Percentiles rank a stretch among this genome's conserved stretches.
Evolutionary conservation across 2,113 vertebrate genomes (phyloP).

Genomic region (Saguinus imperator): DNA sequence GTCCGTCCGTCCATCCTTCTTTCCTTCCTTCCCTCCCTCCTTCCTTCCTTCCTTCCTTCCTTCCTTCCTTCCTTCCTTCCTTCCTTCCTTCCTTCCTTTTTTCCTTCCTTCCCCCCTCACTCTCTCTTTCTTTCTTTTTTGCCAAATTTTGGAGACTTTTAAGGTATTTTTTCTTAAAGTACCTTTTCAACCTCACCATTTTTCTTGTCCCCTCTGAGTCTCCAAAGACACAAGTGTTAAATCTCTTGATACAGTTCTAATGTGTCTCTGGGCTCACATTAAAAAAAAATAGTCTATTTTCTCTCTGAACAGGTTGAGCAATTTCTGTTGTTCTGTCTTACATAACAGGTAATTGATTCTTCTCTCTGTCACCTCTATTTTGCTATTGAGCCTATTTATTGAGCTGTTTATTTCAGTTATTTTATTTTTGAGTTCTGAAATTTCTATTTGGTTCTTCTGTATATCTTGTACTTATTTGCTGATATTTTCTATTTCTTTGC

Average conservation of each 20-base stretch:
- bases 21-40: too few relatives aligned
- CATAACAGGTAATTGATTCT: neutral
- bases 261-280: neutral
- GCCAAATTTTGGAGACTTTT: neutral
- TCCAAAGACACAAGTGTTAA: neutral
- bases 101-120: too few relatives aligned
- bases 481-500: neutral
- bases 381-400: rapidly evolving
- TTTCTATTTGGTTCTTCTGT: neutral
- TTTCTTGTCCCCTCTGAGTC: neutral
- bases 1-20: too few relatives aligned
- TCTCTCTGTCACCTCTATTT: neutral
- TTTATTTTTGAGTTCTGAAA: neutral
- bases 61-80: too few relatives aligned
- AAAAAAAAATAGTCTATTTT: neutral
- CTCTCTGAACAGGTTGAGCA: neutral
- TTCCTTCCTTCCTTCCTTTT: too few relatives aligned
- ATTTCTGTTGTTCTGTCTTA: neutral
- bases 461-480: neutral
- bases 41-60: rapidly evolving
- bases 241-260: neutral
- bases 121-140: neutral
- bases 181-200: neutral
- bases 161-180: neutral
- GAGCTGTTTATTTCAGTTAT: neutral